Conservation (phyloP, 1,140 invertebrate species). For the Cataglyphis hispanica region DNA sequence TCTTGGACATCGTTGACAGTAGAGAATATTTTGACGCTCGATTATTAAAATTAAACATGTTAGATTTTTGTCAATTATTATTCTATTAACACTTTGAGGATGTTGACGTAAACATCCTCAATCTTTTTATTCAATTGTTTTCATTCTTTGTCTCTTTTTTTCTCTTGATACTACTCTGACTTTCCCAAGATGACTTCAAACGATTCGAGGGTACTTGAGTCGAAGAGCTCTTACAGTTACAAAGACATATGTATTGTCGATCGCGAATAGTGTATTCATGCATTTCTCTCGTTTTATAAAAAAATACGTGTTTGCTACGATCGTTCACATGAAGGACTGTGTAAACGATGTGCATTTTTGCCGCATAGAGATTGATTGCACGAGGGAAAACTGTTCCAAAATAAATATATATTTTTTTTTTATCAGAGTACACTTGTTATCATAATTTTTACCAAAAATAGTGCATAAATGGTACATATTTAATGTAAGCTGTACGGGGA, state of each 20-base stretch:
- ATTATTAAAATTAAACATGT: neutral
- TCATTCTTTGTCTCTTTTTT: neutral
- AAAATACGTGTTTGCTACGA: neutral
- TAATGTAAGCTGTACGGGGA: neutral
- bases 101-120: constrained; percentile 57
- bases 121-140: constrained; percentile 49
- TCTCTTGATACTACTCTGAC: constrained; percentile 23
- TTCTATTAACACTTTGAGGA: constrained; percentile 50
- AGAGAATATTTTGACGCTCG: neutral
- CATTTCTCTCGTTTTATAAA: constrained; percentile 29
- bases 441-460: neutral
- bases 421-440: neutral
- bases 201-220: constrained; percentile 68
- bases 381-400: neutral
- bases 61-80: neutral
- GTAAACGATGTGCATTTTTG: constrained; percentile 64
- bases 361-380: constrained; percentile 70
- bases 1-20: neutral
- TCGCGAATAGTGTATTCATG: constrained; percentile 61
- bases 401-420: neutral
- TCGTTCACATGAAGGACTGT: constrained; percentile 34
- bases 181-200: constrained; percentile 72
- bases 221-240: constrained; percentile 71
- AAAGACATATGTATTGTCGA: constrained; percentile 71
- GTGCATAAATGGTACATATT: neutral